Base-by-base conservation (phyloP, 2,113 vertebrate genomes). In the Melanocharis versteri region DNA sequence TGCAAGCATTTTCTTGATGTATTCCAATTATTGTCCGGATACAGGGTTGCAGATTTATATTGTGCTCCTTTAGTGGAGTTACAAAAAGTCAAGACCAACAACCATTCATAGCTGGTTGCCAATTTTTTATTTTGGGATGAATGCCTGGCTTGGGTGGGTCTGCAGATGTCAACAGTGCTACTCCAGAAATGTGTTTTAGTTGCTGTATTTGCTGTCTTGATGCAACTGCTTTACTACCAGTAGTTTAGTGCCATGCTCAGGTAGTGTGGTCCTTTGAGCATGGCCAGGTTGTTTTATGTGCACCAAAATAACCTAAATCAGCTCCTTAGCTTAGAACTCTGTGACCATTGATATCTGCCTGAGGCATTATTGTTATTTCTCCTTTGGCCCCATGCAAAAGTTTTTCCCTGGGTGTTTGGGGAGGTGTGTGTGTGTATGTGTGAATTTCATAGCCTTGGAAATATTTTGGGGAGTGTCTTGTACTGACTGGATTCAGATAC, bases 1-100 rank as follows among this genome's bases (percentile, higher is more conserved):
- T 93, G 78, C 90, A 81, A 77, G 61, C 72, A 51, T 88, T 93
- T 96, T 90, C 80, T 66, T 80, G 47, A 68, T 95, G 47, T 83
- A 53, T 89, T 97, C 91, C 83, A 88, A 66, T 96, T 93, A 90
- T 73, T 87, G 92, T 45, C 87, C 33, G 44, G 96, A 96, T 95
- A 86, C 91, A 93, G 83, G 50, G 61, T 70, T 94, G 75, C 83
- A 89, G 96, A 97, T 97, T 97, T 97, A 97, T 96, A 81, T 53
- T 90, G 78, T 87, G 75, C 64, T 91, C 50, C 53, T 92, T 88
- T 58, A 92, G 66, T 23, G n/a, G 78, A 93, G 89, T 91, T 81
- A 87, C 65, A 86, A 79, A 89, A 96, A 96, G 96, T 90, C 92
- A 94, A 80, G 94, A 82, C 81, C 79, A 96, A 93, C 91, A 96